These are phyloP conservation scores for Trachemys scripta DNA, from an alignment of 2,113 vertebrate species.

Conservation along the genomic window DNA sequence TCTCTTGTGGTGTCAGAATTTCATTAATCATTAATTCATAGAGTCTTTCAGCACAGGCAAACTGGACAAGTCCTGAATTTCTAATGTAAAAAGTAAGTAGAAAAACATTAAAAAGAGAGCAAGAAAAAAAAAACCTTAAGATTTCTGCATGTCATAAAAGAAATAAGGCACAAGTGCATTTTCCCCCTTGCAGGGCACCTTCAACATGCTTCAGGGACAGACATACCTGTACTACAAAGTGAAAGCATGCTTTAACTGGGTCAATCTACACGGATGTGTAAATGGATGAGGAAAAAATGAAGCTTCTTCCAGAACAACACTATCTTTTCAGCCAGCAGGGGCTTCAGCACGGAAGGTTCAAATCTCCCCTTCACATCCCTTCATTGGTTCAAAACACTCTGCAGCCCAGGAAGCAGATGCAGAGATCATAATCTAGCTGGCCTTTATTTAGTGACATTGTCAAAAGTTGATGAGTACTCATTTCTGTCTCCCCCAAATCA, in stretches of 20 bases:
- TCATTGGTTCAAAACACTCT: background rate
- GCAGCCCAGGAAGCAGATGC: background rate
- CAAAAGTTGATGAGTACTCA: background rate
- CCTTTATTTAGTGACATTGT: background rate
- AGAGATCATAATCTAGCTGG: background rate
- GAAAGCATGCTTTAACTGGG: background rate
- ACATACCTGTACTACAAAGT: background rate
- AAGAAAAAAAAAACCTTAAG: background rate
- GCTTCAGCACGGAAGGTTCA: background rate
- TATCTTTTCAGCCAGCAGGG: background rate
- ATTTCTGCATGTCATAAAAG: background rate
- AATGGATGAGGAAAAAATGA: background rate
- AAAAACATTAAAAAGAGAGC: background rate
- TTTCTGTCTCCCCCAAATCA: background rate
- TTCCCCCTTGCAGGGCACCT: background rate
- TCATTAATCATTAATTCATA: background rate
- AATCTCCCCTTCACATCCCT: background rate
- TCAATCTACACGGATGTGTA: background rate
- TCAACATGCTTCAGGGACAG: background rate
- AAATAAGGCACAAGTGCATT: background rate
- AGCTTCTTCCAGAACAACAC: background rate
- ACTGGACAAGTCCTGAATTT: background rate
- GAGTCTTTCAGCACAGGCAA: background rate
- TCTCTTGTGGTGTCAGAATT: background rate
- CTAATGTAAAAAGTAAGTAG: background rate